phyloP scores from a whole-genome alignment of 1,140 invertebrate genomes.

The Drosophila nigromelanica region DNA sequence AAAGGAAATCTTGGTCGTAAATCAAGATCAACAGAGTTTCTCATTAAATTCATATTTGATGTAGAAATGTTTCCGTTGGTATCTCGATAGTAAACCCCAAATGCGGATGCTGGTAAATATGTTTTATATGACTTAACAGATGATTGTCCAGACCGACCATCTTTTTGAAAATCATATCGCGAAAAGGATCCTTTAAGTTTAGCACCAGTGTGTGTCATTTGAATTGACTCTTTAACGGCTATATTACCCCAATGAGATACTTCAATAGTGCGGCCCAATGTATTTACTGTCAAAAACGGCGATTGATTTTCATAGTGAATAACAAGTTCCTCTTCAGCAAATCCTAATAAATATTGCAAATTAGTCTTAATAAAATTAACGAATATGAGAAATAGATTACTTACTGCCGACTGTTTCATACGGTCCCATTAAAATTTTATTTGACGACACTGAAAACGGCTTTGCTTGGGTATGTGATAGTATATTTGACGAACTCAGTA shows the following conservation, averaged over 20 bases:
- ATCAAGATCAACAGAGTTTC: constrained; percentile 97
- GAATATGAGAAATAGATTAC: constrained; percentile 1
- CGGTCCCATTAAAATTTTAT: constrained; percentile 93
- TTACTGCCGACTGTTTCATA: constrained; percentile 89
- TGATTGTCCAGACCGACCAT: constrained; percentile 91
- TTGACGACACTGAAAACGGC: constrained; percentile 91
- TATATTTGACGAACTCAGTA: constrained; percentile 90
- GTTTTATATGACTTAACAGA: constrained; percentile 97
- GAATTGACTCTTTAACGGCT: constrained; percentile 97
- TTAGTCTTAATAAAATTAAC: neutral
- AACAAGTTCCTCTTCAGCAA: constrained; percentile 87
- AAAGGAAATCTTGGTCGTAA: constrained; percentile 97
- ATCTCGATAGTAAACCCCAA: constrained; percentile 96
- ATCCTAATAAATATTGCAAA: constrained; percentile 60
- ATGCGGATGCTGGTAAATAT: constrained; percentile 93
- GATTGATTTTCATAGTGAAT: constrained; percentile 98
- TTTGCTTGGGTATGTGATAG: constrained; percentile 95
- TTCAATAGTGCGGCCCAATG: constrained; percentile 94
- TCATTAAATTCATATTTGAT: constrained; percentile 93
- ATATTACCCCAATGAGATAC: constrained; percentile 99
- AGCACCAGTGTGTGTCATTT: constrained; percentile 96
- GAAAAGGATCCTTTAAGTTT: constrained; percentile 97
- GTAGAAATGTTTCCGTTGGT: constrained; percentile 99
- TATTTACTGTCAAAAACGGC: constrained; percentile 96
- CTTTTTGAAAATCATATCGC: constrained; percentile 97